Evolutionary conservation across 2,888 invertebrate genomes (phyloP), one percentile per base, ranked within the genome.

Genomic region (Andrena fulva): DNA sequence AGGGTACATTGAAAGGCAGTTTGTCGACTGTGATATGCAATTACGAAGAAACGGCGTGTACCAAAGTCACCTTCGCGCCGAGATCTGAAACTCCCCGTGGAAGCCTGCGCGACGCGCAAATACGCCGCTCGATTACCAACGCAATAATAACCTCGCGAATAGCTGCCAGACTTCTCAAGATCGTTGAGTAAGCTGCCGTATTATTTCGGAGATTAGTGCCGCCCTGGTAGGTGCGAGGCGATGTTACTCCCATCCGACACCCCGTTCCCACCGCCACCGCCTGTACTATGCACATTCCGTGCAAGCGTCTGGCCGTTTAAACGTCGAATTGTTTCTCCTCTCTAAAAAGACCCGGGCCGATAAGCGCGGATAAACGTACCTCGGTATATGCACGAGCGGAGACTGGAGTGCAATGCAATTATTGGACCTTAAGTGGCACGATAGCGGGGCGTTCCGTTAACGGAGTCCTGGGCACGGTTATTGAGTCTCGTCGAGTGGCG

Each of bases 71-170:
- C 2, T 7, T 20, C 20, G 63, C 4, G 24, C 31, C 10, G 16
- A 29, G 50, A 70, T 60, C 48, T 4, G 10, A 50, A 64, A 35
- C 64, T 63, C 24, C 31, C n/a, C 56, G 66, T 31, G 60, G 35
- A 77, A 35, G 20, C 54, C 50, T 68, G 4, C 56, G 42, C 52
- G 27, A 12, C 64, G 42, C 24, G 8, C 48, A 54, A 66, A 77
- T 60, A 76, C 62, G 31, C 31, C 52, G 60, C 52, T 16, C 74
- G 73, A 75, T 74, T 67, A 71, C 62, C 54, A 64, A 27, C 35
- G 56, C 64, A 83, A 83, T 75, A 83, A 80, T 83, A 81, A 81
- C 77, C 70, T 63, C 2, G 67, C 50, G 77, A 73, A 54, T 64
- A 54, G 69, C 63, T 83, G 83, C 77, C 83, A 83, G 68, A 75